Evolutionary conservation across 1,140 invertebrate species (phyloP), one percentile per base, ranked within the genome.

Genomic region (Drosophila willistoni): DNA sequence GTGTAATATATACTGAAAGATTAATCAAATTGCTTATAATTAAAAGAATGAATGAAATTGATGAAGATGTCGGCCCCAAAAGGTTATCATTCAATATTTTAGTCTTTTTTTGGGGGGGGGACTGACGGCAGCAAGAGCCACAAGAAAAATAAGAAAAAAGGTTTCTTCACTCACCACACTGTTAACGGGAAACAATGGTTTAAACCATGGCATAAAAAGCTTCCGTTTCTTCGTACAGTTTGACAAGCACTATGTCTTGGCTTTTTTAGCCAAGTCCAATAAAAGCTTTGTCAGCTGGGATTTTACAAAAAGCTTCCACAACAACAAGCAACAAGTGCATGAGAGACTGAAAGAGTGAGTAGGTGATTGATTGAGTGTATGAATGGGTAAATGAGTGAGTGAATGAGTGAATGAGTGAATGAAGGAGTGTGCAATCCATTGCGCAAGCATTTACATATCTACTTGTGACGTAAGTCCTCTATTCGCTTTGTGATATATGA

Each of bases 211-310:
- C 17, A 39, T 36, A 10, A 5, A 44, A 64, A 74, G 64, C 71
- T 68, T 34, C 2, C n/a, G 10, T 51, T 22, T 22, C 10, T 19
- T 19, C 0, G 44, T 0, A 17, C 22, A 76, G 73, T 76, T 76
- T 69, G 42, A 61, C 41, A 64, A 33, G 3, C 34, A 44, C 17
- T 44, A 25, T 7, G 10, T 1, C 7, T 36, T 36, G 5, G 25
- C 83, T 85, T 82, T 85, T 82, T 76, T 72, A 87, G 82, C 71
- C 79, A 82, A 85, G 82, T 63, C 83, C 83, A 70, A 60, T 44
- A 12, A 47, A 77, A 67, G 69, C 41, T 73, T 67, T 61, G 19
- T 3, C 10, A 12, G 47, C 19, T 19, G 25, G 17, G 19, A 4
- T 1, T 7, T 19, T 10, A 7, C 22, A 25, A 25, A 47, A 22